Base-by-base conservation (phyloP, 2,113 vertebrate species). In the Picathartes gymnocephalus region DNA sequence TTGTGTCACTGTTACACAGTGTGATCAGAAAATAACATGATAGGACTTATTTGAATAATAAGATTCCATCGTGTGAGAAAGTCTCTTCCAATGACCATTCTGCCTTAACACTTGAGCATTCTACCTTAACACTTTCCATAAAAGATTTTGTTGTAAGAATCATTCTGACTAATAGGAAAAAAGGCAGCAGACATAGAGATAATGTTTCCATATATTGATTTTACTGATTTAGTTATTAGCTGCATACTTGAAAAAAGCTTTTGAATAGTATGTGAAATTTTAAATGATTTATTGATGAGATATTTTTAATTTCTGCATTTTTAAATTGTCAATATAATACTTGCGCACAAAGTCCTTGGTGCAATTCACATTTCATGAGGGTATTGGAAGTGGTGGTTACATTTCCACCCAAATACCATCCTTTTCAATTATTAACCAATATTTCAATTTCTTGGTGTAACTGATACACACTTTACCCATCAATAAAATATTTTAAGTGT, bases 41-140 rank as follows among this genome's bases (percentile, higher is more conserved):
- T 61, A 7, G 11, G 28, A 64, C 15, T 95, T 71, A 95, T 97
- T 92, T 96, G 70, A 93, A 77, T 95, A 96, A 93, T 84, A 54
- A 86, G n/a, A 96, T 73, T 89, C 90, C 65, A 33, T 27, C 21
- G 42, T 93, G 48, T 78, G 44, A 95, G 68, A 66, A 92, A 88
- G 88, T 56, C 15, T 87, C 68, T 81, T 86, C 70, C 58, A 95
- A 88, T 93, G 66, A 54, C 13, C 68, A 60, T 62, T 53, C 54
- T 93, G 39, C 69, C 48, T 91, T 93, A 76, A 69, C 68, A 62
- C 61, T 96, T 96, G n/a, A 54, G 15, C 68, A 60, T 62, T 53
- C 54, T 93, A 42, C 69, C 48, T 91, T 93, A 76, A 69, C 68
- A 62, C 61, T 96, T 96, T 83, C 48, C 51, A 47, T 58, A 47